Evolutionary conservation across 2,797 vertebrate genomes (phyloP), one percentile per base, ranked within the genome.

Genomic region (Octomys mimax): DNA sequence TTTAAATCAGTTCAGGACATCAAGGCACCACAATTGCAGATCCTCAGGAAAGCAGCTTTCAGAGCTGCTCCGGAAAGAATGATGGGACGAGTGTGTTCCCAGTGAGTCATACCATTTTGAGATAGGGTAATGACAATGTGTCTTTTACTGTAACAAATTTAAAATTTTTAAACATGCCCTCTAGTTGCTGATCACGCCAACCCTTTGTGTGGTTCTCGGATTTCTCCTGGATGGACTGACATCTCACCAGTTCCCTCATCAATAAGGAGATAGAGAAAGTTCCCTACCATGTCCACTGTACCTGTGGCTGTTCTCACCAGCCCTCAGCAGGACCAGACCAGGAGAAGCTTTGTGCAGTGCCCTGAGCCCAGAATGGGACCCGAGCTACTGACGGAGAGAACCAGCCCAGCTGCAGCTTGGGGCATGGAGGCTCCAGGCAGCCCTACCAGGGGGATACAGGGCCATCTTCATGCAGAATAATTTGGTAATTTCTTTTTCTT

Each of bases 331-430:
- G 28, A 16, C 42, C 18, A 21, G 0, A n/a, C 42, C n/a, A 3
- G 2, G n/a, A 8, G 28, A 3, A 16, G 57, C 26, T 0, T 54
- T 24, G 77, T 6, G 5, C 1, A 11, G 33, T 1, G 54, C 0
- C 61, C 7, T 10, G 0, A 31, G 5, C 14, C 64, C 52, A 24
- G 8, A 0, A 3, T 22, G 18, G 9, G 49, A 0, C 52, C n/a
- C 49, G 8, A 31, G 66, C 31, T 54, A 24, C 33, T 22, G 49
- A 19, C 8, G 1, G 19, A 59, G 62, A 39, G 64, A 70, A 24
- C 33, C n/a, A 21, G 73, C 49, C 79, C 0, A 0, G 46, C 46
- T 33, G 18, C 2, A 8, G 24, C 39, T 3, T 9, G 21, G 0
- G 6, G 31, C 31, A 1, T 1, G 5, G 64, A 26, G 52, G 89